phyloP scores from a whole-genome alignment of 2,888 invertebrate genomes.

The Aphodius sticticus region DNA sequence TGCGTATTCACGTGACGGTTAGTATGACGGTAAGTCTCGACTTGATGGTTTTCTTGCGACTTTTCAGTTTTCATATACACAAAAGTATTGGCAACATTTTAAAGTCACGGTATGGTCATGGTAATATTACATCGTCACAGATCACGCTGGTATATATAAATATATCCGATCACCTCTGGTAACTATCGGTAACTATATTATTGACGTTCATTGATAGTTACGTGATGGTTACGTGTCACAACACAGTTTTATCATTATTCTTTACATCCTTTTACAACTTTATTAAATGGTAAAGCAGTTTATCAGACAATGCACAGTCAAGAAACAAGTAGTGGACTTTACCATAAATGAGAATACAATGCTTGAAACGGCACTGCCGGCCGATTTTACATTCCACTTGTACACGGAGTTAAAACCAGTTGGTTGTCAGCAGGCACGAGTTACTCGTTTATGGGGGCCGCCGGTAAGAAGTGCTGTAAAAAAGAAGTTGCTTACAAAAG shows the following conservation, averaged over 20 bases:
- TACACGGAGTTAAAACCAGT: conserved; percentile 6
- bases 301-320: not conserved
- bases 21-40: too few species aligned
- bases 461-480: not conserved
- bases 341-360: not conserved
- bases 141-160: not conserved
- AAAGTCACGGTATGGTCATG: too few species aligned
- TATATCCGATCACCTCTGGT: not conserved
- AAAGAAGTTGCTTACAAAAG: conserved; percentile 10
- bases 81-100: too few species aligned
- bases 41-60: too few species aligned
- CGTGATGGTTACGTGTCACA: not conserved
- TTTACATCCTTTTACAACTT: not conserved
- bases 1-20: too few species aligned
- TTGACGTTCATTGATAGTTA: not conserved
- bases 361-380: not conserved
- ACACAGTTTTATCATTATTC: not conserved
- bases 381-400: conserved; percentile 7
- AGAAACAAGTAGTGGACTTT: not conserved
- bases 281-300: not conserved
- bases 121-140: too few species aligned
- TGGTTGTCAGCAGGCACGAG: not conserved
- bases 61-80: too few species aligned
- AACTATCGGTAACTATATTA: not conserved
- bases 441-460: not conserved